phyloP scores from a whole-genome alignment of 2,797 vertebrate species.

The Cuniculus paca region DNA sequence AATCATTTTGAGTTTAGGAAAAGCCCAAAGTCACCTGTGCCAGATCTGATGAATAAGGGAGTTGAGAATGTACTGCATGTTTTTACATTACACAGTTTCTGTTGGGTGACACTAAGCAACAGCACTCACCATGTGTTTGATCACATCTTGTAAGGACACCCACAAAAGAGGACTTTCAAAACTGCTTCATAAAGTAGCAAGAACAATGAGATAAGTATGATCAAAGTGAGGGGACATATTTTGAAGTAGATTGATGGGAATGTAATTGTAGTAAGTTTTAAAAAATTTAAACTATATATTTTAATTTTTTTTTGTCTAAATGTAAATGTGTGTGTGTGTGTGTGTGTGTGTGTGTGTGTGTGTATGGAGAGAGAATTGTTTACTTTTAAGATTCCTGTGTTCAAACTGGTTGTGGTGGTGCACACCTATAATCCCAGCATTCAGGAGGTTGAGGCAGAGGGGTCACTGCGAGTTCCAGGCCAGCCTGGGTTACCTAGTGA shows the following conservation, averaged over 20 bases:
- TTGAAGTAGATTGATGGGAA: not conserved
- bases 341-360: too few species aligned
- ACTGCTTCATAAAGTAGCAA: not conserved
- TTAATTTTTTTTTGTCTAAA: not conserved
- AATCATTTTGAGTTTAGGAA: not conserved
- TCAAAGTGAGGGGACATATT: not conserved
- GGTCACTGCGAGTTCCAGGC: too few species aligned
- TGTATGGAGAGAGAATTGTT: not conserved
- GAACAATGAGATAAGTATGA: not conserved
- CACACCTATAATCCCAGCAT: too few species aligned
- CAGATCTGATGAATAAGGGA: not conserved
- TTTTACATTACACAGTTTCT: not conserved
- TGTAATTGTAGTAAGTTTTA: not conserved
- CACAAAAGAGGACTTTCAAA: not conserved
- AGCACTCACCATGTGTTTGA: not conserved
- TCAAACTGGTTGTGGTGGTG: not conserved
- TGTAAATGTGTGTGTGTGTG: not conserved
- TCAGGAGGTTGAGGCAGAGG: too few species aligned
- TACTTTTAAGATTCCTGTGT: not conserved
- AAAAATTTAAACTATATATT: not conserved
- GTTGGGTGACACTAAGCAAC: not conserved
- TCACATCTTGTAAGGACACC: not conserved
- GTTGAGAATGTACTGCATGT: not conserved
- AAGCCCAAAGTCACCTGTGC: not conserved
- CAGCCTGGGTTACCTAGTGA: too few species aligned